phyloP scores from a whole-genome alignment of 1,140 invertebrate species.

The Metaphire vulgaris region DNA sequence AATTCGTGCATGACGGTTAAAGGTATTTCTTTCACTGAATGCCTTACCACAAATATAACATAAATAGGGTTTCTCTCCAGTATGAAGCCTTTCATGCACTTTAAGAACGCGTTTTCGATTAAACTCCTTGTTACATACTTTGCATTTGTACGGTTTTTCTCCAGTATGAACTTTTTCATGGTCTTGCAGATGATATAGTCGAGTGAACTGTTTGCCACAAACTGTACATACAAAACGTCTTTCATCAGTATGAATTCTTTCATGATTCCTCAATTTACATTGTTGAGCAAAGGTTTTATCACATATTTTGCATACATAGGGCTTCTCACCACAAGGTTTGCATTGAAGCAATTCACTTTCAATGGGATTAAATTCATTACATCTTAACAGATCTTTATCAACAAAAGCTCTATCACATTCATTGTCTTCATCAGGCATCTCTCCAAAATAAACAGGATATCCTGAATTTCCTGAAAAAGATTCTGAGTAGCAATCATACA shows the following conservation, averaged over 20 bases:
- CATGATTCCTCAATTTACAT: not conserved
- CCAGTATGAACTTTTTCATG: slow-evolving; percentile 12
- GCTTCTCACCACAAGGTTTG: not conserved
- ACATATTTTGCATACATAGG: not conserved
- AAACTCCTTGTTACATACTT: not conserved
- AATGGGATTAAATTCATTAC: not conserved
- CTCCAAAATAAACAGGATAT: too few species aligned
- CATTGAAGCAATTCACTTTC: not conserved
- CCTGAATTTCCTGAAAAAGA: too few species aligned
- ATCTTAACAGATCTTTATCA: not conserved
- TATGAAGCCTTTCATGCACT: not conserved
- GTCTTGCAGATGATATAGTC: not conserved
- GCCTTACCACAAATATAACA: not conserved
- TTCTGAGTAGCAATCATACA: too few species aligned
- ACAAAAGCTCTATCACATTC: not conserved
- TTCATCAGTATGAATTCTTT: too few species aligned
- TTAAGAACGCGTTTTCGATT: not conserved
- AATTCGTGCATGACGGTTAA: not conserved
- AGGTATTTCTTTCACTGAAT: not conserved
- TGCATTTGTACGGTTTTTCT: too few species aligned
- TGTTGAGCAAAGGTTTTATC: not conserved
- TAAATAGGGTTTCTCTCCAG: slow-evolving; percentile 11
- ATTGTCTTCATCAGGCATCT: too few species aligned
- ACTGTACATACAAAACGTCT: not conserved
- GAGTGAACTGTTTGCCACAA: not conserved